Conservation (phyloP, 2,888 invertebrate species). For the Pristionchus exspectatus region DNA sequence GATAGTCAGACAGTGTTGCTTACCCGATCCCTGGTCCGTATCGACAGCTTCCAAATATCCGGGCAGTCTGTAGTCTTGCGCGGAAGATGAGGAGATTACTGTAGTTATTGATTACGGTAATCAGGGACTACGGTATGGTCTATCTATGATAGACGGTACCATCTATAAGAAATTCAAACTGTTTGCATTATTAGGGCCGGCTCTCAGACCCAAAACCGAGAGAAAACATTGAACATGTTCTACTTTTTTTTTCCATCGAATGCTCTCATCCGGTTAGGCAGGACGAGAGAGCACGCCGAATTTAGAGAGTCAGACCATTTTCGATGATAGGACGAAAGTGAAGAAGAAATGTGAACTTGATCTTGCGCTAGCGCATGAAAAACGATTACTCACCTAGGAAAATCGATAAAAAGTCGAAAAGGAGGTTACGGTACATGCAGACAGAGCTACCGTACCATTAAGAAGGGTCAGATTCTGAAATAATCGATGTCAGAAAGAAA, state of each 20-base stretch:
- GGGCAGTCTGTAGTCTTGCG: constrained; percentile 37
- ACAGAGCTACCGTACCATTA: constrained; percentile 36
- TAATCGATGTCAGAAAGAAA: background rate
- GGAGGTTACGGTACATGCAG: constrained; percentile 39
- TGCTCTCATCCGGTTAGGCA: too few relatives aligned
- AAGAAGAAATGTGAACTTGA: background rate
- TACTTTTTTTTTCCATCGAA: too few relatives aligned
- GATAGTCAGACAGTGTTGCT: too few relatives aligned
- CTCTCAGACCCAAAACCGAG: too few relatives aligned
- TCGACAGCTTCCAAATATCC: constrained; percentile 37
- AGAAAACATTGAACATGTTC: too few relatives aligned
- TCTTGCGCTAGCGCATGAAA: background rate
- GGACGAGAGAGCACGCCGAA: too few relatives aligned
- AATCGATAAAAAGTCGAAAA: constrained; percentile 20
- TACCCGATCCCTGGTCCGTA: background rate
- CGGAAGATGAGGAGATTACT: background rate
- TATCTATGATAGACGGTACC: background rate
- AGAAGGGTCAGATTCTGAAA: background rate
- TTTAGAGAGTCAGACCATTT: too few relatives aligned
- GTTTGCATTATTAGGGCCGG: too few relatives aligned
- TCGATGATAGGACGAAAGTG: background rate
- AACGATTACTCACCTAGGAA: background rate
- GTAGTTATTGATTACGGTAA: background rate
- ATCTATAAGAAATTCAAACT: too few relatives aligned
- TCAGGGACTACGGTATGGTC: background rate